Evolutionary conservation across 2,797 vertebrate species (phyloP).

Genomic region (Fundulus diaphanus): DNA sequence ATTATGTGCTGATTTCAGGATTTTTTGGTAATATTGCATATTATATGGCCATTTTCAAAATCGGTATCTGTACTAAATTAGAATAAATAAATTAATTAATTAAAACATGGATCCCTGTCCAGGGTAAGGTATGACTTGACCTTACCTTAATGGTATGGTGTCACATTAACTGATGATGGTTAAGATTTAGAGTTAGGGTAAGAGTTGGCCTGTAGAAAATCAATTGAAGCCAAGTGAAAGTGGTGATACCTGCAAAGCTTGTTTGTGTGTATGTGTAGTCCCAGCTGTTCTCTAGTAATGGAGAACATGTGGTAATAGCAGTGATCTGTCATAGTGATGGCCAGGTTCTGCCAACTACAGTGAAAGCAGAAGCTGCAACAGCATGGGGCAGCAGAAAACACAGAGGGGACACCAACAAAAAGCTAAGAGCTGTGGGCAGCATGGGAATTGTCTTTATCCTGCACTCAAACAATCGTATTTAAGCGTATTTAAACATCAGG

Average conservation of each 20-base stretch:
- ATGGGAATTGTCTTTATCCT: conserved; percentile 7
- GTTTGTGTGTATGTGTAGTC: conserved; percentile 25
- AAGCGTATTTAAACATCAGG: neutral
- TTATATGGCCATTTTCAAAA: neutral
- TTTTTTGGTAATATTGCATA: neutral
- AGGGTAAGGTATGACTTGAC: neutral
- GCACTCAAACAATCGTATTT: neutral
- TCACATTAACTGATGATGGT: neutral
- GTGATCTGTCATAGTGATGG: conserved; percentile 69
- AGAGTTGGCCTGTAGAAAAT: neutral
- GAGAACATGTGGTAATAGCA: conserved; percentile 74
- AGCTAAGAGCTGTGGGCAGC: conserved; percentile 35
- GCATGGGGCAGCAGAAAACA: conserved; percentile 55
- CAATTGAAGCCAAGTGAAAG: neutral
- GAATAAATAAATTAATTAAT: neutral
- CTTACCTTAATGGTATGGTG: neutral
- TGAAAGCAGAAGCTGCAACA: conserved; percentile 67
- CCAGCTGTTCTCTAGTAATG: conserved; percentile 63
- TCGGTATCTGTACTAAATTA: neutral
- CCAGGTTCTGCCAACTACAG: conserved; percentile 56
- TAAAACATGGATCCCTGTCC: neutral
- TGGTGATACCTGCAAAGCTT: neutral
- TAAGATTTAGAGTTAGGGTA: neutral
- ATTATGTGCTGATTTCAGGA: neutral
- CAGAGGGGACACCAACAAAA: conserved; percentile 43